phyloP scores from a whole-genome alignment of 37 sponge, comb jelly and placozoan species.

The Crambe crambe region DNA sequence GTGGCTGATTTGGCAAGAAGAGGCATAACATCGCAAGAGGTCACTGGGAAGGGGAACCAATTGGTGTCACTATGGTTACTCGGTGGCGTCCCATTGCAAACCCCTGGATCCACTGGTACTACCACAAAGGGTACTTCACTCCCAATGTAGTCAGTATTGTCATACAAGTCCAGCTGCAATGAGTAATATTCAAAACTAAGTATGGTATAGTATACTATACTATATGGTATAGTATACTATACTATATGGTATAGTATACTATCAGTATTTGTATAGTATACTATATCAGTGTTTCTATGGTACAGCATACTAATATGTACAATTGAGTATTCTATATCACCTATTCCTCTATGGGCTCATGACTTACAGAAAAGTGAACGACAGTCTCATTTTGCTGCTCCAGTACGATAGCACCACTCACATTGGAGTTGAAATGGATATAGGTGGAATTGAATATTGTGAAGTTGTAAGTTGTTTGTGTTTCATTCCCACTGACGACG shows the following conservation, averaged over 20 bases:
- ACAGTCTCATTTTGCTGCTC: not conserved
- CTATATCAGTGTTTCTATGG: no score
- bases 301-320: no score
- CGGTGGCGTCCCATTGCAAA: not conserved
- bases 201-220: no score
- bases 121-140: not conserved
- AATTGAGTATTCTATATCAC: no score
- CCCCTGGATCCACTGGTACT: not conserved
- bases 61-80: not conserved
- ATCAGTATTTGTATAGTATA: no score
- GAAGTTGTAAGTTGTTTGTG: not conserved
- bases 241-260: no score
- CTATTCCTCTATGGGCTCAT: no score
- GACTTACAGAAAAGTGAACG: not conserved
- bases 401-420: not conserved
- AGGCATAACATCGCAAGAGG: not conserved
- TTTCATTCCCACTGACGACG: not conserved
- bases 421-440: not conserved
- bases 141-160: not conserved
- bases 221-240: no score
- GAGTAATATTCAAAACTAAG: no score
- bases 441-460: not conserved
- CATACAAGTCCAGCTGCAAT: not conserved
- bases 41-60: not conserved
- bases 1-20: not conserved